Percentiles rank a stretch among this genome's conserved stretches.
These are phyloP conservation scores for Notoglanidium macrostoma DNA, from an alignment of 2,797 vertebrate genomes.

Conservation along the genomic window DNA sequence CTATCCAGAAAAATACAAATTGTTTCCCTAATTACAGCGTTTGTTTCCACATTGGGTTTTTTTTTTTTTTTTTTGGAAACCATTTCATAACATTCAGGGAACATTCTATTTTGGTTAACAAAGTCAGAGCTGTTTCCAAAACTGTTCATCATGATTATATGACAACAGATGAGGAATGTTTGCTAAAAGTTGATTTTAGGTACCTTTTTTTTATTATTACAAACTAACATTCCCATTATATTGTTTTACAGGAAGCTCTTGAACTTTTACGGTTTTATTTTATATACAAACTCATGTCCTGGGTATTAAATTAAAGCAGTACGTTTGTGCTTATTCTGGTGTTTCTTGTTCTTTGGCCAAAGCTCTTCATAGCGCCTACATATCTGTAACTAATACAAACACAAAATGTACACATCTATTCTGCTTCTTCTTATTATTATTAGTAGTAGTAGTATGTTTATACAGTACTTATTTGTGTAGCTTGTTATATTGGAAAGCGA, in stretches of 20 bases:
- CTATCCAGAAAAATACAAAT: not conserved
- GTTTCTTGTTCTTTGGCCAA: not conserved
- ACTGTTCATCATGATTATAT: not conserved
- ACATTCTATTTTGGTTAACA: not conserved
- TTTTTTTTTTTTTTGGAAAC: not conserved
- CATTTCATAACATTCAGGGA: not conserved
- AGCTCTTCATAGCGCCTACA: not conserved
- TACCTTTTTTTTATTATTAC: not conserved
- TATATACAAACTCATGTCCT: not conserved
- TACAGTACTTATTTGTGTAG: not conserved
- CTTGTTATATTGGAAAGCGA: not conserved
- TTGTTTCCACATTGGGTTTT: too few relatives aligned
- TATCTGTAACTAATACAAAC: not conserved
- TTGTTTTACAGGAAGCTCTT: not conserved
- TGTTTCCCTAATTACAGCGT: not conserved
- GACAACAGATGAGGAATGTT: not conserved
- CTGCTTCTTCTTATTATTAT: too few relatives aligned
- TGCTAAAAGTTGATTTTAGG: not conserved
- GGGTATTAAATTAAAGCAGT: not conserved
- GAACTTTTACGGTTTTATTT: not conserved
- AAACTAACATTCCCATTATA: not conserved
- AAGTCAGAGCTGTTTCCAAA: not conserved
- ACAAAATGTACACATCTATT: not conserved
- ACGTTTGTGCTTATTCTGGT: not conserved
- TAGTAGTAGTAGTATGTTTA: not conserved